Base-by-base conservation (phyloP, 2,113 vertebrate species). In the Lampris incognitus region DNA sequence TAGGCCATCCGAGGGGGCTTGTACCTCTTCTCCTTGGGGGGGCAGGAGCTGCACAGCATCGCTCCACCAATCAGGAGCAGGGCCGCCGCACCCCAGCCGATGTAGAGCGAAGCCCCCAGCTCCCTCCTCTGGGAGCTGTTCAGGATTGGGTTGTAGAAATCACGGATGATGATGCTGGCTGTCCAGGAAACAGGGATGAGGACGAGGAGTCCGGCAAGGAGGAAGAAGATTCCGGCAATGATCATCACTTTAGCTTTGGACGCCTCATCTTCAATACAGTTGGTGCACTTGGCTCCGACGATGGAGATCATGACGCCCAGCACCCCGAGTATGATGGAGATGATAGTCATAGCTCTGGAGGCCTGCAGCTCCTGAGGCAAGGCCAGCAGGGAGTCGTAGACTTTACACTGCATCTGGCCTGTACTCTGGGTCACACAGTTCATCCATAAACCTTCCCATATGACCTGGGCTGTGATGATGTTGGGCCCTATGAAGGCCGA, bases 381-480 rank as follows among this genome's bases (percentile, higher is more conserved):
- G 1, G 92, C 93, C 76, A 95, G 86, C 87, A 95, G 4, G 0
- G 94, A 95, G 85, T 95, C 94, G 3, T 95, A 95, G 11, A 94
- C 8, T 83, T 95, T 95, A 62, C 94, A 95, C 72, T 95, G 94
- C 94, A 95, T 95, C 78, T 95, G 94, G 6, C 94, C 94, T 0
- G 94, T 95, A 79, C 94, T 95, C 87, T 95, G 94, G 6, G 60
- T 82, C 50, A 95, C 92, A 51, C 94, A 95, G 60, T 63, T 93
- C 94, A 95, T 95, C 94, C 94, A 95, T 38, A 95, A 70, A 36
- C 94, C 94, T 51, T 95, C 92, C 93, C 87, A 91, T 83, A 93
- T 93, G 74, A 57, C 48, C 83, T 95, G 94, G 6, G 94, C 88
- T 0, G 94, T 95, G 75, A 95, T 56, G 2, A 95, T 95, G 89